Evolutionary conservation across 2,888 invertebrate species (phyloP).

Genomic region (Palloptera scutellata): DNA sequence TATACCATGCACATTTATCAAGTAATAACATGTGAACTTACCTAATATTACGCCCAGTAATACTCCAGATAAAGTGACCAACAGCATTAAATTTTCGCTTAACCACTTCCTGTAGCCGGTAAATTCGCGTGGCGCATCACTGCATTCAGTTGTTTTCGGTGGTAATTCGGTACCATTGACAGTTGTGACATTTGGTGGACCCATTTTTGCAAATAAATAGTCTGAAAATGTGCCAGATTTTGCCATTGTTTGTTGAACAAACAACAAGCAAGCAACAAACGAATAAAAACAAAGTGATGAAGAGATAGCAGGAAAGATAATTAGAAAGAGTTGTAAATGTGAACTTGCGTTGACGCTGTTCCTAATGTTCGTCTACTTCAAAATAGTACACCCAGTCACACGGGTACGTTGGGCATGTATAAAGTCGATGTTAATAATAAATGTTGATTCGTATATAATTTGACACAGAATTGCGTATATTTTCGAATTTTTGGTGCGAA

Average conservation of each 20-base stretch:
- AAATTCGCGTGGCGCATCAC: constrained; percentile 72
- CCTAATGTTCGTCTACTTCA: too few relatives aligned
- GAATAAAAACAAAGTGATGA: constrained; percentile 21
- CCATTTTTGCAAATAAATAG: constrained; percentile 83
- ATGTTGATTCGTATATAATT: too few relatives aligned
- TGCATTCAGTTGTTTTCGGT: constrained; percentile 69
- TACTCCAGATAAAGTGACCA: constrained; percentile 83
- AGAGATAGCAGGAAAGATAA: constrained; percentile 25
- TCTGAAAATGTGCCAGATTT: constrained; percentile 77
- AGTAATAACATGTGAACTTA: constrained; percentile 61
- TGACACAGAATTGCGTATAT: too few relatives aligned
- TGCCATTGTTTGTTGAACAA: constrained; percentile 65
- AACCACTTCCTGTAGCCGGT: constrained; percentile 75
- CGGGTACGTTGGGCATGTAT: too few relatives aligned
- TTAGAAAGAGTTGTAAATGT: too few relatives aligned
- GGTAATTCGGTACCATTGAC: constrained; percentile 64
- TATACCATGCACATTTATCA: too few relatives aligned
- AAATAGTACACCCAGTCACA: too few relatives aligned
- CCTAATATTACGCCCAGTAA: constrained; percentile 77
- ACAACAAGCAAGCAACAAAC: constrained; percentile 28
- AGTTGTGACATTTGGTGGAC: constrained; percentile 69
- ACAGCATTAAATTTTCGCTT: constrained; percentile 78
- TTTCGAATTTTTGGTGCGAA: too few relatives aligned
- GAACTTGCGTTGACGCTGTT: too few relatives aligned
- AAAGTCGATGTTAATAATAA: too few relatives aligned